A percentile compares a stretch with the other conserved stretches of the same genome.
phyloP scores from a whole-genome alignment of 2,797 vertebrate genomes.

The Vipera latastei region DNA sequence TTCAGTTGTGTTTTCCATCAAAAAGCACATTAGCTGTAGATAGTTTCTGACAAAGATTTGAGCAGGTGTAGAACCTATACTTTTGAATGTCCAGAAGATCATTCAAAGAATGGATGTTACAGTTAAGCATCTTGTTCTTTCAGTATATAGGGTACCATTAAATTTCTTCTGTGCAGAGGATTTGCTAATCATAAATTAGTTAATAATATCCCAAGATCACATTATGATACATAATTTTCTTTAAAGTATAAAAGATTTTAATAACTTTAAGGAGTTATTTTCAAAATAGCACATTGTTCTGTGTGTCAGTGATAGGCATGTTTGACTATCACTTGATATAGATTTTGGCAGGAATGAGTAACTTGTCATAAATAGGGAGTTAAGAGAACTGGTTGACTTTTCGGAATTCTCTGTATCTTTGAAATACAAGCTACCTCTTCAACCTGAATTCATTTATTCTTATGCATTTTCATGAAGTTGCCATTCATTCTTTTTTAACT shows the following conservation, averaged over 20 bases:
- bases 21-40: not conserved
- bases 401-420: not conserved
- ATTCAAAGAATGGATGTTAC: not conserved
- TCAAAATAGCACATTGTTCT: not conserved
- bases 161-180: conserved; percentile 9
- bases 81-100: not conserved
- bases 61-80: not conserved
- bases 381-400: not conserved
- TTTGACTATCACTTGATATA: not conserved
- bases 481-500: not conserved
- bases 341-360: not conserved
- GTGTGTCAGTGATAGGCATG: conserved; percentile 1
- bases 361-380: not conserved
- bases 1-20: not conserved
- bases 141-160: conserved; percentile 25
- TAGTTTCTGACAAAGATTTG: not conserved
- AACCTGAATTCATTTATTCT: not conserved
- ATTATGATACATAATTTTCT: not conserved
- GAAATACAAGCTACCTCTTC: not conserved
- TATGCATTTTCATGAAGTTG: not conserved
- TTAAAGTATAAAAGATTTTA: conserved; percentile 5
- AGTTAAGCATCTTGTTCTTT: conserved; percentile 17
- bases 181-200: conserved; percentile 30
- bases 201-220: not conserved
- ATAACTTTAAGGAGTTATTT: conserved; percentile 3